A percentile compares a stretch with the other conserved stretches of the same genome.
These are phyloP conservation scores for Campaea margaritaria DNA, from an alignment of 2,888 invertebrate genomes.

Conservation along the genomic window DNA sequence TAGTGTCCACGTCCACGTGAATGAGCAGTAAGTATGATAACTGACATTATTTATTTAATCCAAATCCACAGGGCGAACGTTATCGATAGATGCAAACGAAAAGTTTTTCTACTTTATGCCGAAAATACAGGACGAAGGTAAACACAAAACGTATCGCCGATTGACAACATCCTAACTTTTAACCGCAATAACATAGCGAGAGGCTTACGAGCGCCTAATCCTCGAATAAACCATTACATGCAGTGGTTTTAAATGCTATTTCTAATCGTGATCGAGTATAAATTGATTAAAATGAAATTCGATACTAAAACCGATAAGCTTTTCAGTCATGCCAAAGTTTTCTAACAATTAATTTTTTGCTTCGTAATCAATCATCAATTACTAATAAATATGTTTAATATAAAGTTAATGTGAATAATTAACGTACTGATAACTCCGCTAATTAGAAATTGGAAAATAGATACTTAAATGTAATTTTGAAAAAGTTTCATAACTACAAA, in stretches of 20 bases:
- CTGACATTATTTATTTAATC: conserved; percentile 55
- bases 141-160: conserved; percentile 67
- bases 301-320: conserved; percentile 34
- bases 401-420: neutral
- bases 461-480: neutral
- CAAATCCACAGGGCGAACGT: conserved; percentile 81
- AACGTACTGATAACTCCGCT: conserved; percentile 1
- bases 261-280: conserved; percentile 59
- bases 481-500: neutral
- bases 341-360: conserved; percentile 39
- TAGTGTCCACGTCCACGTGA: conserved; percentile 4
- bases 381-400: conserved; percentile 10
- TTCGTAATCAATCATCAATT: conserved; percentile 24
- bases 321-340: conserved; percentile 26
- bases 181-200: conserved; percentile 79
- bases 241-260: conserved; percentile 63
- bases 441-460: neutral
- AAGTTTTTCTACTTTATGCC: conserved; percentile 80
- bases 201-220: conserved; percentile 81
- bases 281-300: conserved; percentile 32
- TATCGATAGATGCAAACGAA: conserved; percentile 80
- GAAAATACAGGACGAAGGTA: conserved; percentile 81
- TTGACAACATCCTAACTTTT: conserved; percentile 73
- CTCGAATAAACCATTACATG: conserved; percentile 59
- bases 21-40: conserved; percentile 47